Base-by-base conservation (phyloP, 2,888 invertebrate species). In the Phoenoteleia sp. region DNA sequence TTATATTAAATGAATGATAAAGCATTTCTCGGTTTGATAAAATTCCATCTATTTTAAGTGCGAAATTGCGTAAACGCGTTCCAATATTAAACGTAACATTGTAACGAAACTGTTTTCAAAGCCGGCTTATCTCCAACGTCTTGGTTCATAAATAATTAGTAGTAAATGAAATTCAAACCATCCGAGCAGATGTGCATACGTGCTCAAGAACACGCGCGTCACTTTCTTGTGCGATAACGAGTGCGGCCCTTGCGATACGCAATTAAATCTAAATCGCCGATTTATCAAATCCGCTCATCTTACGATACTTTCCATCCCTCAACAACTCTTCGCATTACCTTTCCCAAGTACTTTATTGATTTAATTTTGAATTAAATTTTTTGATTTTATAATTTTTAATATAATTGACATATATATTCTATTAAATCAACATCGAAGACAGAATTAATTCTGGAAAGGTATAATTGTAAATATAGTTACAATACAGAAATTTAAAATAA, bases 121-220 rank as follows among this genome's bases (percentile, higher is more conserved):
- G 23, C 23, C 11, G 49, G 23, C 47, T 49, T 49, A 49, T 49
- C 49, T 49, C 21, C 21, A 5, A 23, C 19, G 23, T 9, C 33
- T 3, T 33, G 9, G 49, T 49, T 49, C 49, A 23, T 49, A 49
- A 49, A 49, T 21, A 49, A 49, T 19, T 21, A 19, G 3, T 3
- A 2, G 19, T 19, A 49, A 49, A 21, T 49, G 21, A 45, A 42
- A 19, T 23, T 39, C 17, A 42, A 42, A 27, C 45, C 17, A 62
- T 23, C 19, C 42, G 0, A 42, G 25, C 23, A 62, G 21, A 62
- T 17, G 13, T 52, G 64, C 69, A 52, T 64, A 69, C 49, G 56
- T 76, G 52, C 45, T 19, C 21, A n/a, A 23, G 47, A 19, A 39
- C 74, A 64, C 45, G 54, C 45, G 72, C 21, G 56, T 33, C 25